Conservation (phyloP, 2,888 invertebrate species). For the Phyllotreta striolata region DNA sequence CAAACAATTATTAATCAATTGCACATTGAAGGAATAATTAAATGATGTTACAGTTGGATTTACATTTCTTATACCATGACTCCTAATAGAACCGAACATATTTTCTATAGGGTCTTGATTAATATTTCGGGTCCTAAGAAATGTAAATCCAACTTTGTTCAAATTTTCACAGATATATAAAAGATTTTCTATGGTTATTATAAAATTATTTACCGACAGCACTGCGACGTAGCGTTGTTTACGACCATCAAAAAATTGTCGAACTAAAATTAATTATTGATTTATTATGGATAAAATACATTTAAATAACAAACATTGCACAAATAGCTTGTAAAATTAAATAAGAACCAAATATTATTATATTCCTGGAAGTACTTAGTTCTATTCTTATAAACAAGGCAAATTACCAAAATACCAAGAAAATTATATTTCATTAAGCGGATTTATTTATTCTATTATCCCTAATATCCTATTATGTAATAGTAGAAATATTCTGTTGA, state of each 20-base stretch:
- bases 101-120: constrained; percentile 45
- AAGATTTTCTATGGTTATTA: constrained; percentile 34
- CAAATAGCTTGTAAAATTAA: no score
- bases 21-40: constrained; percentile 34
- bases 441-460: no score
- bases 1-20: constrained; percentile 41
- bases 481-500: no score
- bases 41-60: constrained; percentile 37
- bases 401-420: no score
- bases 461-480: no score
- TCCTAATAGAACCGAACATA: constrained; percentile 41
- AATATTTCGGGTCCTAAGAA: constrained; percentile 33
- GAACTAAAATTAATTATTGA: no score
- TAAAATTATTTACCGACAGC: constrained; percentile 39
- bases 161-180: constrained; percentile 31
- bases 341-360: no score
- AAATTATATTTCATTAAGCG: no score
- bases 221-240: constrained; percentile 22
- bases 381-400: no score
- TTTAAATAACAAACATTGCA: no score
- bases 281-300: no score
- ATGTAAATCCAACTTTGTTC: constrained; percentile 36
- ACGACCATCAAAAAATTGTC: constrained; percentile 22
- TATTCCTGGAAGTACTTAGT: no score
- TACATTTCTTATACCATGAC: constrained; percentile 38